phyloP scores from a whole-genome alignment of 2,113 vertebrate genomes.

The Motacilla alba region DNA sequence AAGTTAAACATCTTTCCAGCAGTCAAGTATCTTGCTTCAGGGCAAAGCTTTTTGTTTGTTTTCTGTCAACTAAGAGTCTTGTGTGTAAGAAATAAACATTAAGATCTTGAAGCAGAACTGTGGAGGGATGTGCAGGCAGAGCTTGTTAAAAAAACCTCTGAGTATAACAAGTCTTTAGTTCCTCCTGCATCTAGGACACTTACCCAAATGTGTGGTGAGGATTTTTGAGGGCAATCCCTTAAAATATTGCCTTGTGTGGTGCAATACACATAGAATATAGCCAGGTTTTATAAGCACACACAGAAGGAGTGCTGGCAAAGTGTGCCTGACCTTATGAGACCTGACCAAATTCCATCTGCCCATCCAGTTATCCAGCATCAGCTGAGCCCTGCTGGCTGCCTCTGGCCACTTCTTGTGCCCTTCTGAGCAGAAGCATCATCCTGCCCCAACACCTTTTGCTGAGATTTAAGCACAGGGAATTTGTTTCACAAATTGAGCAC shows the following conservation, averaged over 20 bases:
- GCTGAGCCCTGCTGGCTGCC: neutral
- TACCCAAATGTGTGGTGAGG: neutral
- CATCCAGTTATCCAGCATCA: neutral
- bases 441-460: neutral
- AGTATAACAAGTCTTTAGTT: neutral
- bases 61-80: neutral
- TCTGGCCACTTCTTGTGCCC: neutral
- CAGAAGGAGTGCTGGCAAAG: neutral
- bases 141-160: neutral
- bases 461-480: neutral
- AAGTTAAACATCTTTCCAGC: conserved; percentile 4
- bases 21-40: neutral
- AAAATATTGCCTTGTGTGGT: neutral
- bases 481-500: neutral
- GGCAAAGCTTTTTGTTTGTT: neutral
- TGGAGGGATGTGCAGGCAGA: neutral
- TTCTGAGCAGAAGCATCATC: neutral
- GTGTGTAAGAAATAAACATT: neutral
- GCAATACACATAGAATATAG: neutral
- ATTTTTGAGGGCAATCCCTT: neutral
- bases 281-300: neutral
- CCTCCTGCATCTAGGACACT: neutral
- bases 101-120: neutral
- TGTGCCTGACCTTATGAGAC: neutral
- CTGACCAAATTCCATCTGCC: neutral